A percentile compares a stretch with the other conserved stretches of the same genome.
phyloP scores from a whole-genome alignment of 2,888 invertebrate species.

The Coleophora deauratella region DNA sequence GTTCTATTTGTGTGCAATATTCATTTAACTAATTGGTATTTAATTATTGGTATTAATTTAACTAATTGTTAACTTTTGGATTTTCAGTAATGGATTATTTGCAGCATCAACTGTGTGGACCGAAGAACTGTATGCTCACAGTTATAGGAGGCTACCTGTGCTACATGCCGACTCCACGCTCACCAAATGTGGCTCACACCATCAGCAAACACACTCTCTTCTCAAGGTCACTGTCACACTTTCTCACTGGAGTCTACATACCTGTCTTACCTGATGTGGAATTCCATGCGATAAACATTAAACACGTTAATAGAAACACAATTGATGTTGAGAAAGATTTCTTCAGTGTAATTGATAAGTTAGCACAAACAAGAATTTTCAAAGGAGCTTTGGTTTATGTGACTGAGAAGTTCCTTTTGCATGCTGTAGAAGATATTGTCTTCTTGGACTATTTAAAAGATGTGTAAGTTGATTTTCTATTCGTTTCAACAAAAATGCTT shows the following conservation, averaged over 20 bases:
- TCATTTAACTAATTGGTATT: no score
- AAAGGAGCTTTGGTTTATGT: conserved; percentile 58
- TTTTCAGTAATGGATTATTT: conserved; percentile 57
- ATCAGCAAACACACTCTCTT: conserved; percentile 23
- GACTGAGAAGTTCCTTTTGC: conserved; percentile 54
- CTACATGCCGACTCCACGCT: conserved; percentile 43
- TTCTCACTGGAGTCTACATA: conserved; percentile 52
- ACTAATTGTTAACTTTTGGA: conserved; percentile 2
- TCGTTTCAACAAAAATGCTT: conserved; percentile 3
- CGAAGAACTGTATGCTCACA: conserved; percentile 50
- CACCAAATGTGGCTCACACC: conserved; percentile 36
- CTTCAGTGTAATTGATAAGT: conserved; percentile 32
- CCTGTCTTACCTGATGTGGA: conserved; percentile 55
- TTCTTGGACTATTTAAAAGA: conserved; percentile 51
- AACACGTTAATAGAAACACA: conserved; percentile 19
- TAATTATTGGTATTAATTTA: no score
- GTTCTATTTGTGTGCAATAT: no score
- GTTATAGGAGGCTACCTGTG: conserved; percentile 39
- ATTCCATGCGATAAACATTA: conserved; percentile 46
- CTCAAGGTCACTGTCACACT: conserved; percentile 21
- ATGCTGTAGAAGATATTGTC: conserved; percentile 47
- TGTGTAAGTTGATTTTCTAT: conserved; percentile 52
- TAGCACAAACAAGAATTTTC: conserved; percentile 38
- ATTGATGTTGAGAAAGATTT: conserved; percentile 31
- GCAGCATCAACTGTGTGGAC: conserved; percentile 37